A percentile compares a stretch with the other conserved stretches of the same genome.
These are phyloP conservation scores for Gnathonemus echidnorhynchus DNA, from an alignment of 2,113 vertebrate genomes.

Conservation along the genomic window DNA sequence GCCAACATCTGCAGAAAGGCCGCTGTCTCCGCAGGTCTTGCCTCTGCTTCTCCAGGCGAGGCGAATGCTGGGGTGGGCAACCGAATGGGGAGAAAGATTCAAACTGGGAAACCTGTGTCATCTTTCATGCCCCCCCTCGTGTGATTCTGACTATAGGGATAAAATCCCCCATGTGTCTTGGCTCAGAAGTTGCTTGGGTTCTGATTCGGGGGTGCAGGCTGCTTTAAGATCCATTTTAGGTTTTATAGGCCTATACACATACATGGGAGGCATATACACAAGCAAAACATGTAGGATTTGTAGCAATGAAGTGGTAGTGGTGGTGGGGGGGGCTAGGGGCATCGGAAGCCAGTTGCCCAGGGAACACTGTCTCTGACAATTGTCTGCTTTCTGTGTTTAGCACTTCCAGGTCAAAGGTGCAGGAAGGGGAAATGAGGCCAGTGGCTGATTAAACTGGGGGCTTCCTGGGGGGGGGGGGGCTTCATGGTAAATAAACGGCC, in stretches of 20 bases:
- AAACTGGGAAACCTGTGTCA: background rate
- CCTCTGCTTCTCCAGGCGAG: constrained; percentile 10
- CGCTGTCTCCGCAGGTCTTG: constrained; percentile 51
- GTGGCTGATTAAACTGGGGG: background rate
- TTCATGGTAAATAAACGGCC: background rate
- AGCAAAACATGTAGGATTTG: background rate
- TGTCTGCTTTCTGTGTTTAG: constrained; percentile 1
- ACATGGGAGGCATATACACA: background rate
- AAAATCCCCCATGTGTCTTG: background rate
- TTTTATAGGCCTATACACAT: background rate
- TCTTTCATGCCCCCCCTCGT: background rate
- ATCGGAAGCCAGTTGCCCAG: background rate
- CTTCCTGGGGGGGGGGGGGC: background rate
- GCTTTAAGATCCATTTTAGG: background rate
- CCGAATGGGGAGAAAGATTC: background rate
- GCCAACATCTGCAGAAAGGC: constrained; percentile 22
- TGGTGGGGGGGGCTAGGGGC: background rate
- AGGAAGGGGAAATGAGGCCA: background rate
- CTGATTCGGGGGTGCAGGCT: background rate
- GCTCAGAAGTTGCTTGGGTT: background rate
- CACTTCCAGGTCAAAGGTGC: constrained; percentile 9
- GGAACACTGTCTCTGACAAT: background rate
- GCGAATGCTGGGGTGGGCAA: constrained; percentile 7
- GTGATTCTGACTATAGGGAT: too few species aligned
- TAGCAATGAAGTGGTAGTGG: background rate